A percentile compares a stretch with the other conserved stretches of the same genome.
These are phyloP conservation scores for Trachelus stipa DNA, from an alignment of 2,888 invertebrate species.

Conservation along the genomic window DNA sequence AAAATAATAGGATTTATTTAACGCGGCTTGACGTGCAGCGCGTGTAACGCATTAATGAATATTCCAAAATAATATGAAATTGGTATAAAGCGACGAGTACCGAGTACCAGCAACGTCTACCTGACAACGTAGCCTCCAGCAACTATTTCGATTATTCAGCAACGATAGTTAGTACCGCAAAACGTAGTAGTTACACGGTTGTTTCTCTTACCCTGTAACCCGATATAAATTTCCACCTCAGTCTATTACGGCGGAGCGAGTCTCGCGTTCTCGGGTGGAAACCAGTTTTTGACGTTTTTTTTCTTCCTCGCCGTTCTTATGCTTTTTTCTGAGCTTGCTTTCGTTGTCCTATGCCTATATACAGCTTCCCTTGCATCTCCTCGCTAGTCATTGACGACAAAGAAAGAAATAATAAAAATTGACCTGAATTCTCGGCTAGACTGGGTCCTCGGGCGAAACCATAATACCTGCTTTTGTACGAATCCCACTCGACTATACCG, in stretches of 20 bases:
- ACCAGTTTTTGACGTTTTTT: conserved; percentile 48
- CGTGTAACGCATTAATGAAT: no score
- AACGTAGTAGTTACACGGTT: background rate
- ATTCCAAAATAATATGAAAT: no score
- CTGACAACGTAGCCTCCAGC: no score
- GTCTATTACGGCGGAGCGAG: conserved; percentile 48
- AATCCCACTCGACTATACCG: no score
- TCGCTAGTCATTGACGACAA: background rate
- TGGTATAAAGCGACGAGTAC: no score
- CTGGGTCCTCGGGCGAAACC: background rate
- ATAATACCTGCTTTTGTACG: background rate
- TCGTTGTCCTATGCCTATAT: background rate
- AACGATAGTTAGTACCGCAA: background rate
- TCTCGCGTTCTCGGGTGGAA: conserved; percentile 41
- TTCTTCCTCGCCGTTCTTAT: conserved; percentile 23
- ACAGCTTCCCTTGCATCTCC: background rate
- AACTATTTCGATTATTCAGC: background rate
- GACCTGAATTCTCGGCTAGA: background rate
- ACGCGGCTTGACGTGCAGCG: no score
- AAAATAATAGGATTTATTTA: no score
- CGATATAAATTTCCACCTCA: conserved; percentile 32
- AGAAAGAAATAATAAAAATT: background rate
- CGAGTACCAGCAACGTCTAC: no score
- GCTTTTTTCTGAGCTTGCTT: background rate
- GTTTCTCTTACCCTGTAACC: conserved; percentile 2